Conservation (phyloP, 2,113 vertebrate genomes). For the Anhinga anhinga region DNA sequence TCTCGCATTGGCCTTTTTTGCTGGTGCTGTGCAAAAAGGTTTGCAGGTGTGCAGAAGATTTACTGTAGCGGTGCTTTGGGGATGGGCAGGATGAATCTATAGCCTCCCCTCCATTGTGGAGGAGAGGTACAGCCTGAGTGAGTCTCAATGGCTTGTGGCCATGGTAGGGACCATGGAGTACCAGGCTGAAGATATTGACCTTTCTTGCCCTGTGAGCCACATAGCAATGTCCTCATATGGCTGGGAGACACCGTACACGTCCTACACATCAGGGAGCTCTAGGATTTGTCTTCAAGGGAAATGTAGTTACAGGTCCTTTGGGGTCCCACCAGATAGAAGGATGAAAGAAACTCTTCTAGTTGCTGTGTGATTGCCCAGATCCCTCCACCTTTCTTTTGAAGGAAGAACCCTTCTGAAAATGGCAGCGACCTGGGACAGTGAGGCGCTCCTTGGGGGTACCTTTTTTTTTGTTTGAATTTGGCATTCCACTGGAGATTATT, state of each 20-base stretch:
- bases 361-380: neutral
- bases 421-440: neutral
- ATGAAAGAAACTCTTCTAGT: neutral
- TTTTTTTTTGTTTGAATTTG: neutral
- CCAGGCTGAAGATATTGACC: neutral
- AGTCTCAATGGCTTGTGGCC: neutral
- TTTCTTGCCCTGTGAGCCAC: neutral
- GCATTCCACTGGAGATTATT: neutral
- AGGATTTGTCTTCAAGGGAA: neutral
- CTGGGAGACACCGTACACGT: accelerated
- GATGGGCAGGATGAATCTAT: neutral
- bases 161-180: neutral
- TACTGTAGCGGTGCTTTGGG: neutral
- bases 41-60: neutral
- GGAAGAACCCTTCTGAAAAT: neutral
- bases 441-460: neutral
- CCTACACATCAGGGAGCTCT: neutral
- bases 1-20: neutral
- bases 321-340: neutral
- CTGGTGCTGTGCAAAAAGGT: neutral
- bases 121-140: neutral
- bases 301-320: neutral
- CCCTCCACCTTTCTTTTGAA: neutral
- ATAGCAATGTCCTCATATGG: accelerated
- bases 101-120: accelerated